These are phyloP conservation scores for Xiphias gladius DNA, from an alignment of 2,113 vertebrate species.

Conservation along the genomic window DNA sequence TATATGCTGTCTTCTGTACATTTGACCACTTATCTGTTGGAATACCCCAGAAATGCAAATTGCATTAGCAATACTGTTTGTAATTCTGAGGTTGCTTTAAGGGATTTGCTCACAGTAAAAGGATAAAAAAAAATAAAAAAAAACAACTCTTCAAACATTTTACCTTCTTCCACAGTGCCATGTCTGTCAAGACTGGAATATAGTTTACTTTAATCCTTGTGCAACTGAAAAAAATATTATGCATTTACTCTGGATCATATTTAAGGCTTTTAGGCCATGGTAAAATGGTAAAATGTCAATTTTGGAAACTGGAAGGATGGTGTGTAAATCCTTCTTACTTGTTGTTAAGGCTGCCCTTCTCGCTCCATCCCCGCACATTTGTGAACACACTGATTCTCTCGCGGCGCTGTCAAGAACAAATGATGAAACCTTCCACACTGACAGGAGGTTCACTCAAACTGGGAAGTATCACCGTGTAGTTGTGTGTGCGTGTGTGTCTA, in stretches of 20 bases:
- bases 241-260: conserved; percentile 48
- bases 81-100: conserved; percentile 33
- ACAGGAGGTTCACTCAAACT: conserved; percentile 31
- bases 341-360: conserved; percentile 31
- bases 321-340: conserved; percentile 3
- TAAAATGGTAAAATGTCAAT: conserved; percentile 5
- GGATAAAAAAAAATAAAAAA: conserved; percentile 26
- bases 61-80: conserved; percentile 39
- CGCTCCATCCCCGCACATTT: conserved; percentile 12
- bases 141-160: conserved; percentile 42
- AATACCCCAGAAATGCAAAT: conserved; percentile 32
- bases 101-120: conserved; percentile 52
- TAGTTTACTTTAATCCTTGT: conserved; percentile 66
- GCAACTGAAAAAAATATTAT: conserved; percentile 43
- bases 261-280: conserved; percentile 44
- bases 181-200: conserved; percentile 64
- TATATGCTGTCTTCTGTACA: not conserved
- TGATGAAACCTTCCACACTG: conserved; percentile 26
- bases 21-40: conserved; percentile 9
- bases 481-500: conserved; percentile 31
- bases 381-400: conserved; percentile 6
- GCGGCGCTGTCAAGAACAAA: conserved; percentile 23
- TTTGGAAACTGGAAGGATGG: conserved; percentile 35
- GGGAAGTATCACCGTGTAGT: not conserved
- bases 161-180: conserved; percentile 48